Conservation (phyloP, 2,797 vertebrate species). For the Picus viridis region DNA sequence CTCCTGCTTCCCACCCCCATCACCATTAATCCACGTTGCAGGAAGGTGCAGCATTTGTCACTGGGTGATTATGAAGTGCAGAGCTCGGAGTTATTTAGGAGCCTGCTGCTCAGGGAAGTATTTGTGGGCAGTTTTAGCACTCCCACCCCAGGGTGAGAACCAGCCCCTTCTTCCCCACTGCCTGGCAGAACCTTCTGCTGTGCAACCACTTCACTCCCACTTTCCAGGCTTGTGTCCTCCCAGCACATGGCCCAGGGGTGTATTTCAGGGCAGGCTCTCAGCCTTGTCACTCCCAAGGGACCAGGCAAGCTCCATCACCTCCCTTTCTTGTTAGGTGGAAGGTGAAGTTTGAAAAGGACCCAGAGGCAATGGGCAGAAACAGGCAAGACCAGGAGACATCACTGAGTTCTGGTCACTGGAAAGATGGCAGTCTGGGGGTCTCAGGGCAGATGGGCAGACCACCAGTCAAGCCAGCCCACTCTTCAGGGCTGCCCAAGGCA, state of each 20-base stretch:
- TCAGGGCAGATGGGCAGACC: background rate
- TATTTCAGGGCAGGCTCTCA: background rate
- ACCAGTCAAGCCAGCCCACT: background rate
- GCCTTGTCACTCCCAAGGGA: background rate
- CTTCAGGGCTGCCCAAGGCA: background rate
- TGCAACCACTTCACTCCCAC: constrained; percentile 18
- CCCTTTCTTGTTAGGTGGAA: background rate
- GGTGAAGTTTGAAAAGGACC: background rate
- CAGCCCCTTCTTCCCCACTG: background rate
- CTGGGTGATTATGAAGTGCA: constrained; percentile 70
- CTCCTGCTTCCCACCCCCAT: constrained; percentile 52
- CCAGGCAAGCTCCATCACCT: background rate
- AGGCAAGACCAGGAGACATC: background rate
- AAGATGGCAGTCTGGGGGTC: background rate
- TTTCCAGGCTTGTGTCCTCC: background rate
- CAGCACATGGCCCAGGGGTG: background rate
- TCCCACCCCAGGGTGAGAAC: constrained; percentile 31
- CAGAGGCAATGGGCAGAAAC: background rate
- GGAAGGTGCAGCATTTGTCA: constrained; percentile 76
- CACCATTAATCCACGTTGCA: constrained; percentile 69
- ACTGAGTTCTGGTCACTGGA: background rate
- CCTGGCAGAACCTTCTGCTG: background rate
- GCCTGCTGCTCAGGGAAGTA: constrained; percentile 76
- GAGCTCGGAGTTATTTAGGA: constrained; percentile 71
- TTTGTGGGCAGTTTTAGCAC: constrained; percentile 58